A percentile compares a stretch with the other conserved stretches of the same genome.
Evolutionary conservation across 2,113 vertebrate species (phyloP).

Genomic region (Thamnophis sirtalis): DNA sequence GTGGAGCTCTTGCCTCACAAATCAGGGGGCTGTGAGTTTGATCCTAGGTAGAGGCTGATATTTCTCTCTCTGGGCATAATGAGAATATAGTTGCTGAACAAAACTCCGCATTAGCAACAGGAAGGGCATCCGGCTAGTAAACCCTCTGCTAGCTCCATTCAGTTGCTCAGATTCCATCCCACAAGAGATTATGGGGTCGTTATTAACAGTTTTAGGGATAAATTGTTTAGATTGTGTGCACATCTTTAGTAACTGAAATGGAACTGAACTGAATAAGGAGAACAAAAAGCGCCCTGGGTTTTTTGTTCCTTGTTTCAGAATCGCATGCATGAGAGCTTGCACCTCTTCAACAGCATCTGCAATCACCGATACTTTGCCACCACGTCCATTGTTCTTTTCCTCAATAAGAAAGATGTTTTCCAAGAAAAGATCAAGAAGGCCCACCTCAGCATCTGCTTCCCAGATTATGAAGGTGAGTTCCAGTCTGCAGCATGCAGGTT

Average conservation of each 20-base stretch:
- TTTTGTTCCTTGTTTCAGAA: slow-evolving; percentile 71
- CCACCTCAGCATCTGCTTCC: slow-evolving; percentile 97
- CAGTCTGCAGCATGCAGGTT: too few relatives aligned
- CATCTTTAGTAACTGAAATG: neutral
- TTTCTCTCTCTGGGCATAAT: too few relatives aligned
- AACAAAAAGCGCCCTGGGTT: neutral
- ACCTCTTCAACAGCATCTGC: slow-evolving; percentile 99
- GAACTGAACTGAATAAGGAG: neutral
- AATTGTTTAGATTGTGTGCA: neutral
- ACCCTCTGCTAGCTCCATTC: too few relatives aligned
- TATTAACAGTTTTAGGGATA: neutral
- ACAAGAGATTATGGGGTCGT: too few relatives aligned
- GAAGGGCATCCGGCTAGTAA: too few relatives aligned
- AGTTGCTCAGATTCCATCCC: too few relatives aligned
- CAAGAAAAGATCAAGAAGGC: slow-evolving; percentile 96
- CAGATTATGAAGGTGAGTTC: slow-evolving; percentile 89
- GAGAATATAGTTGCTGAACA: too few relatives aligned
- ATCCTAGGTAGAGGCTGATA: too few relatives aligned
- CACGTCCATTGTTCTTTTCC: slow-evolving; percentile 97
- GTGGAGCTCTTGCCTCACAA: too few relatives aligned
- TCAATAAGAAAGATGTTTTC: slow-evolving; percentile 99
- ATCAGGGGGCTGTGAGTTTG: too few relatives aligned
- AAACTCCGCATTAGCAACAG: too few relatives aligned
- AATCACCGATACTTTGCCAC: slow-evolving; percentile 95
- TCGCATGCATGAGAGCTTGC: slow-evolving; percentile 98